Evolutionary conservation across 2,113 vertebrate species (phyloP).

Genomic region (Pelecanoides urinatrix): DNA sequence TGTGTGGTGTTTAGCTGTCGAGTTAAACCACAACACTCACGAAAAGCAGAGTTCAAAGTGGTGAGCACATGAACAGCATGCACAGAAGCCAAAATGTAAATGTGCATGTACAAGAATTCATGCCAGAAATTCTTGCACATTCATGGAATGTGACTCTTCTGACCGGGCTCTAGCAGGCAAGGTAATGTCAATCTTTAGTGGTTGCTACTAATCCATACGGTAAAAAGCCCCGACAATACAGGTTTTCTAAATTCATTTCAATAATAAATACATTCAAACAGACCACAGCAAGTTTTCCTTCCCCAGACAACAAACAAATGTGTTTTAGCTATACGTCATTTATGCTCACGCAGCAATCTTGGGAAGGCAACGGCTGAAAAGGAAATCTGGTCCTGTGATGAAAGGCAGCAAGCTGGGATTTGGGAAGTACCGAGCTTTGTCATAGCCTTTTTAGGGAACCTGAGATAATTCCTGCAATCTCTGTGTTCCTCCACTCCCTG

Average conservation of each 20-base stretch:
- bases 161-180: not conserved
- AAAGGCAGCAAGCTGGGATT: not conserved
- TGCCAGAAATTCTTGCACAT: slow-evolving; percentile 52
- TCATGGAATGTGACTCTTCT: slow-evolving; percentile 15
- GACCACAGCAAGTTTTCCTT: accelerated
- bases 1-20: not conserved
- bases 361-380: not conserved
- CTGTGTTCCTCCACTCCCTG: not conserved
- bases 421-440: not conserved
- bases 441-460: not conserved
- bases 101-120: slow-evolving; percentile 32
- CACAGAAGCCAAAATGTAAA: slow-evolving; percentile 43
- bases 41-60: slow-evolving; percentile 19
- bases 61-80: not conserved
- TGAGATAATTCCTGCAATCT: not conserved
- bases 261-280: not conserved
- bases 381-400: not conserved
- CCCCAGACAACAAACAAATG: not conserved
- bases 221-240: not conserved
- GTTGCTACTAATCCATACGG: not conserved
- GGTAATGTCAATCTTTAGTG: not conserved
- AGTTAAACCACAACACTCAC: not conserved
- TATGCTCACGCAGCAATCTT: not conserved
- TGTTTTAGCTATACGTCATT: not conserved
- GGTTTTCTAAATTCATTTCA: not conserved